These are phyloP conservation scores for Hucho hucho DNA, from an alignment of 2,113 vertebrate species.

Conservation along the genomic window DNA sequence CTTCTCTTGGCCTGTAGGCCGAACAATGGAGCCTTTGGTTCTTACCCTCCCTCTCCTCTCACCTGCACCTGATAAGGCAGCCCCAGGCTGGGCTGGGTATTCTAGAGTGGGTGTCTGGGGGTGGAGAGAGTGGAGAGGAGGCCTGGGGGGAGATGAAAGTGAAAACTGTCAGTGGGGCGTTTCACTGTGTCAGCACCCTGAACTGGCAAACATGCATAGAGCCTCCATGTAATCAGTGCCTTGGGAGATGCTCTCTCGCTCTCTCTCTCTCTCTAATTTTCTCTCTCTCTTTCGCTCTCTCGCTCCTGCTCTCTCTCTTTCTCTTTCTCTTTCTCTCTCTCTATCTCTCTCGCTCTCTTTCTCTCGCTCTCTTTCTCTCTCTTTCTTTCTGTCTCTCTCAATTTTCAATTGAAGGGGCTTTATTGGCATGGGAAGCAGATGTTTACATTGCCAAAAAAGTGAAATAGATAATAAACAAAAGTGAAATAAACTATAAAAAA, in stretches of 20 bases:
- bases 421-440: too few relatives aligned
- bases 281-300: too few relatives aligned
- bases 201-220: constrained; percentile 14
- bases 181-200: constrained; percentile 15
- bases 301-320: too few relatives aligned
- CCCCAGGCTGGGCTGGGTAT: not conserved
- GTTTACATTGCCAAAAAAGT: too few relatives aligned
- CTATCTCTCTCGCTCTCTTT: too few relatives aligned
- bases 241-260: not conserved
- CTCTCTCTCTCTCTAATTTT: not conserved
- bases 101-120: not conserved
- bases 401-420: too few relatives aligned
- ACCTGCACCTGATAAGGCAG: constrained; percentile 26
- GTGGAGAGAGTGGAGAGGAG: not conserved
- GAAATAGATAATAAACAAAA: too few relatives aligned
- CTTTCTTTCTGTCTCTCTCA: too few relatives aligned
- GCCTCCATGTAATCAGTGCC: not conserved
- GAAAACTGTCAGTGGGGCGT: constrained; percentile 5
- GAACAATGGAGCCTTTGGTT: constrained; percentile 39
- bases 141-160: constrained; percentile 17
- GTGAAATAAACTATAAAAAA: too few relatives aligned
- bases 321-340: too few relatives aligned
- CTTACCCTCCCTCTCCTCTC: constrained; percentile 8
- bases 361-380: too few relatives aligned
- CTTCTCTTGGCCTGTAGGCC: constrained; percentile 24